Percentiles rank a stretch among this genome's conserved stretches.
Conservation (phyloP, 1,140 invertebrate species). For the Potamilus streckersoni region DNA sequence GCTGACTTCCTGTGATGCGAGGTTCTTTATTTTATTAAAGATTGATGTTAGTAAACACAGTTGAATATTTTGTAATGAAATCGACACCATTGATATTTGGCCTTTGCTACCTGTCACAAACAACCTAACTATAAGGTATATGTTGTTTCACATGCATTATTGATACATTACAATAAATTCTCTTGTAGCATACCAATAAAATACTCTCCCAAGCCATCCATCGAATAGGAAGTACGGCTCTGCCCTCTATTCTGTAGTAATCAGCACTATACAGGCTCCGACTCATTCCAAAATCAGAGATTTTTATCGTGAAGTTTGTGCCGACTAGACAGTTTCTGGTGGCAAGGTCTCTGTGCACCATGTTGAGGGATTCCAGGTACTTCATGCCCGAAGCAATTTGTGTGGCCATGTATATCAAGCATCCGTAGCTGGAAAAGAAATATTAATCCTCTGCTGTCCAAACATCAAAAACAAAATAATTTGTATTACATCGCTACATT, state of each 20-base stretch:
- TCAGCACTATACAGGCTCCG: conserved; percentile 86
- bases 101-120: too few species aligned
- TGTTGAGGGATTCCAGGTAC: conserved; percentile 83
- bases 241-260: conserved; percentile 85
- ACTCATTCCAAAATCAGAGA: conserved; percentile 91
- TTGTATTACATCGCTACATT: too few species aligned
- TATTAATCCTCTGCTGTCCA: background rate
- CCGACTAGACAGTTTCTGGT: conserved; percentile 88
- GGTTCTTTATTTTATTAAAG: too few species aligned
- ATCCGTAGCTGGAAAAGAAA: conserved; percentile 76
- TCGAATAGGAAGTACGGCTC: conserved; percentile 82
- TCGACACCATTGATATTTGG: too few species aligned
- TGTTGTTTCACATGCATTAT: background rate
- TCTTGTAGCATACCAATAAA: conserved; percentile 74
- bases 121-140: background rate
- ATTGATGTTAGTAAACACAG: too few species aligned
- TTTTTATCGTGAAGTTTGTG: conserved; percentile 86
- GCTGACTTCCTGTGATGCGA: too few species aligned
- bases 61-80: background rate
- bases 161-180: background rate
- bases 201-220: conserved; percentile 94
- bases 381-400: conserved; percentile 92
- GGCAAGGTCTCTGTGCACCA: conserved; percentile 83
- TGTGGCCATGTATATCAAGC: conserved; percentile 83
- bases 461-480: too few species aligned